A percentile compares a stretch with the other conserved stretches of the same genome.
phyloP scores from a whole-genome alignment of 2,113 vertebrate genomes.

The Xyrauchen texanus region DNA sequence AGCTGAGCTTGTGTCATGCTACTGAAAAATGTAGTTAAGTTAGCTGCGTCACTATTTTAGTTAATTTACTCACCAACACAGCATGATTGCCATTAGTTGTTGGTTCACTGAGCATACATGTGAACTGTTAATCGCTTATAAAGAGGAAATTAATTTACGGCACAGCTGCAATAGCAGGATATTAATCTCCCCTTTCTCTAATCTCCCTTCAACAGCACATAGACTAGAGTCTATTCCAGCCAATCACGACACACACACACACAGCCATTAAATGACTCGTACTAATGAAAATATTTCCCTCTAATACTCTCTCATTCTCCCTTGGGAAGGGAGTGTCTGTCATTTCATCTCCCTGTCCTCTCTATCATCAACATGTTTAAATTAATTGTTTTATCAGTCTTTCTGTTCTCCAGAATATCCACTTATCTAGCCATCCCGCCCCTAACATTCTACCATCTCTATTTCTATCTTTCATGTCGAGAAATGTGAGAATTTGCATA shows the following conservation, averaged over 20 bases:
- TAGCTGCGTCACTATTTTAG: too few species aligned
- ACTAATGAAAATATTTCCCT: conserved; percentile 57
- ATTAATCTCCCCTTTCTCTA: conserved; percentile 72
- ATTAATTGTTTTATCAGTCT: conserved; percentile 1
- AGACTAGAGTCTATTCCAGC: conserved; percentile 40
- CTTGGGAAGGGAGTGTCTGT: not conserved
- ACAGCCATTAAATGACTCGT: conserved; percentile 56
- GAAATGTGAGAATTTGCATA: conserved; percentile 41
- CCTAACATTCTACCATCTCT: not conserved
- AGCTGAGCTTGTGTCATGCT: too few species aligned
- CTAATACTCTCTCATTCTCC: conserved; percentile 40
- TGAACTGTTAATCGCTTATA: conserved; percentile 61
- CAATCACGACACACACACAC: conserved; percentile 65
- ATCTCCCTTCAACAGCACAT: conserved; percentile 39
- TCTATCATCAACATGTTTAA: conserved; percentile 23
- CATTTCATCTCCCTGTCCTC: not conserved
- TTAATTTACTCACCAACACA: too few species aligned
- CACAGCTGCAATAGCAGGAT: conserved; percentile 67
- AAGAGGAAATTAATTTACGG: conserved; percentile 73
- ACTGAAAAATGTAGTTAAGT: too few species aligned
- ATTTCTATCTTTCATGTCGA: not conserved
- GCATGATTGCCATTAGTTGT: not conserved
- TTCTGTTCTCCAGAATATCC: conserved; percentile 13
- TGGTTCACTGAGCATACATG: conserved; percentile 36
- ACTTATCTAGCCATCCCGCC: not conserved